Conservation (phyloP, 2,113 vertebrate species). For the Eudorcas thomsonii region DNA sequence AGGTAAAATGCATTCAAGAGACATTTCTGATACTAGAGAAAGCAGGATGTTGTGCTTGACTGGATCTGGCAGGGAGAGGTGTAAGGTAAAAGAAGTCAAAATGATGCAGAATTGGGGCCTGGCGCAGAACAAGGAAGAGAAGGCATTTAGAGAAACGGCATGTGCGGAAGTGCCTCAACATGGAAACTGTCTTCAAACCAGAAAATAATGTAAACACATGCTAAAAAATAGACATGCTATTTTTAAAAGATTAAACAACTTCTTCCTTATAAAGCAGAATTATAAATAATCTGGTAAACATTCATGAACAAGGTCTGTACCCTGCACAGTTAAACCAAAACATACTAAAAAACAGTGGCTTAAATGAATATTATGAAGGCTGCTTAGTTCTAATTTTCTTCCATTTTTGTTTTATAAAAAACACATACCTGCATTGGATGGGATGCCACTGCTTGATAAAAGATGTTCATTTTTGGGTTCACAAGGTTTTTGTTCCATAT, state of each 20-base stretch:
- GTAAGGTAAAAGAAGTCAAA: neutral
- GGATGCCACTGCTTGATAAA: conserved; percentile 36
- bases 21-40: neutral
- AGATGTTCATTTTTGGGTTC: conserved; percentile 64
- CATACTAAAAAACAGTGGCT: neutral
- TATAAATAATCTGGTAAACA: neutral
- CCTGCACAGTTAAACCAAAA: neutral
- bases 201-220: neutral
- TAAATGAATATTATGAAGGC: neutral
- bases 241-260: neutral
- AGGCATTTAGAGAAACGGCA: neutral
- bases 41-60: neutral
- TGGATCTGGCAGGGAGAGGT: neutral
- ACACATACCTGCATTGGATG: conserved; percentile 41
- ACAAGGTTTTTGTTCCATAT: conserved; percentile 50
- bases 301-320: neutral
- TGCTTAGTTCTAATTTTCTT: neutral
- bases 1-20: neutral
- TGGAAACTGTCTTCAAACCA: neutral
- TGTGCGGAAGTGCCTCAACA: neutral
- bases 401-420: neutral
- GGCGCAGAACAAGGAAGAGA: neutral
- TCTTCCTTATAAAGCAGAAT: conserved; percentile 7
- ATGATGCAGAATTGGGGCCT: neutral
- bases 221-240: neutral